phyloP scores from a whole-genome alignment of 2,888 invertebrate genomes.

The Rhyacophila evoluta region DNA sequence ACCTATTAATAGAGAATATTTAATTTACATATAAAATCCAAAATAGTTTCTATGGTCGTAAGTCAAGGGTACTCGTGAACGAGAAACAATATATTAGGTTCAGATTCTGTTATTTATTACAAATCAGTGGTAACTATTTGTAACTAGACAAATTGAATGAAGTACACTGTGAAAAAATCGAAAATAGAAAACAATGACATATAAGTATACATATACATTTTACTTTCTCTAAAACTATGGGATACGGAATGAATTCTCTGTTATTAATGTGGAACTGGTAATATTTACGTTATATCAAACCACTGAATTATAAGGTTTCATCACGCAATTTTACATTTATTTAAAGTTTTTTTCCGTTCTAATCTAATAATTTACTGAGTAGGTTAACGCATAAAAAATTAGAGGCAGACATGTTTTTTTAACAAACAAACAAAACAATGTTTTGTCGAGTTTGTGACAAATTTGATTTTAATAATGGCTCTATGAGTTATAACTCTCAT shows the following conservation, averaged over 20 bases:
- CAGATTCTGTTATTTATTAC: too few relatives aligned
- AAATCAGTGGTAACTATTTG: too few relatives aligned
- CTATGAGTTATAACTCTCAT: not conserved
- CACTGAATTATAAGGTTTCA: not conserved
- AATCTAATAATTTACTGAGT: constrained; percentile 13
- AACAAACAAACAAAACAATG: constrained; percentile 14
- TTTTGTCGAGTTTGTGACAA: constrained; percentile 9
- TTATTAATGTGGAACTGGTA: not conserved
- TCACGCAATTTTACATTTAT: not conserved
- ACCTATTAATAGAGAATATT: too few relatives aligned
- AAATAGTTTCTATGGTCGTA: too few relatives aligned
- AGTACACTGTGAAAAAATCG: too few relatives aligned
- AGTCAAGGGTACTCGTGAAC: too few relatives aligned
- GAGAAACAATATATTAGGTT: too few relatives aligned
- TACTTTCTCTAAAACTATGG: too few relatives aligned
- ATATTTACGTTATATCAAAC: not conserved
- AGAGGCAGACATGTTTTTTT: constrained; percentile 10
- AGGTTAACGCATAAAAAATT: constrained; percentile 4
- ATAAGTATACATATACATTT: too few relatives aligned
- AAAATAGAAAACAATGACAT: too few relatives aligned
- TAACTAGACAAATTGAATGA: too few relatives aligned
- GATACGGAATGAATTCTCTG: not conserved
- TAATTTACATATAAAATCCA: too few relatives aligned
- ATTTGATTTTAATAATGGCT: constrained; percentile 6
- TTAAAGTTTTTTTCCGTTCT: not conserved